Percentiles rank a stretch among this genome's conserved stretches.
Evolutionary conservation across 1,140 invertebrate species (phyloP).

Genomic region (Subanguina moxae): DNA sequence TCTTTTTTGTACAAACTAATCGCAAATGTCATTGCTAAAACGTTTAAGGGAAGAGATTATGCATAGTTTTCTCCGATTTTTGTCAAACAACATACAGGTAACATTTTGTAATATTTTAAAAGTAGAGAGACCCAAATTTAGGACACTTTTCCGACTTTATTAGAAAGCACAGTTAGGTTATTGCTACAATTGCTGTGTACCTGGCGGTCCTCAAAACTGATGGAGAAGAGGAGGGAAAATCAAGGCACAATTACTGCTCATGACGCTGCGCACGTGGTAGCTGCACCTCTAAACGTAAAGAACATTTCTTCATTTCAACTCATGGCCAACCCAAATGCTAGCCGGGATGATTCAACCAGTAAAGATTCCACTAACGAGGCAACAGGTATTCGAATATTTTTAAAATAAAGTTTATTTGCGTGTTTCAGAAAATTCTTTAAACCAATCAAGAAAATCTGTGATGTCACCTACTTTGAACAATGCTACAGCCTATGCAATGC

Average conservation of each 20-base stretch:
- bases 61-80: conserved; percentile 62
- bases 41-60: conserved; percentile 73
- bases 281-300: neutral
- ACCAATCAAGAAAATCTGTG: neutral
- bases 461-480: neutral
- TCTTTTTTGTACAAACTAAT: no score
- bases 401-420: neutral
- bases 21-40: neutral
- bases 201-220: conserved; percentile 76
- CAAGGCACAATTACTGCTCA: neutral
- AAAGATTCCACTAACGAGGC: neutral
- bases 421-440: neutral
- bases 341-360: no score
- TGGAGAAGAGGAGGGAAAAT: conserved; percentile 19
- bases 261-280: neutral
- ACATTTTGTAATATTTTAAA: no score
- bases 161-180: conserved; percentile 90
- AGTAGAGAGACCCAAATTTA: conserved; percentile 78
- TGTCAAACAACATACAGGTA: conserved; percentile 54
- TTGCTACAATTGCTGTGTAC: conserved; percentile 82
- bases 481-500: neutral
- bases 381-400: neutral
- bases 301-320: neutral
- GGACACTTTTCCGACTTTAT: conserved; percentile 74
- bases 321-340: no score